Evolutionary conservation across 2,113 vertebrate species (phyloP).

Genomic region (Carassius gibelio): DNA sequence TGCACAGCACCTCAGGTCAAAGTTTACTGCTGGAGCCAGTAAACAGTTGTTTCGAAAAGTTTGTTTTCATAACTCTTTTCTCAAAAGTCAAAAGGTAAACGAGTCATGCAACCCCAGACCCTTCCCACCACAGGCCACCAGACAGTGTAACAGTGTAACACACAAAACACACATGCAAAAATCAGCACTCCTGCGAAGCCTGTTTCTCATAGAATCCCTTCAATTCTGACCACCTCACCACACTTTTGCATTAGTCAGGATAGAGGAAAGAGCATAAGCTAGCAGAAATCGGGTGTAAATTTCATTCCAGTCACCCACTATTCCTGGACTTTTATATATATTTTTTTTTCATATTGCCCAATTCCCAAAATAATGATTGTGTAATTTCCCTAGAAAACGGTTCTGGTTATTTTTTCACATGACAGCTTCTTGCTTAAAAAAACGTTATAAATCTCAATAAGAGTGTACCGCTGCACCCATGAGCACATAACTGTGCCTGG

Average conservation of each 20-base stretch:
- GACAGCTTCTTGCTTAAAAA: background rate
- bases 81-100: slow-evolving; percentile 66
- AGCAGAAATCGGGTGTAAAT: background rate
- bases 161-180: slow-evolving; percentile 16
- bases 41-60: slow-evolving; percentile 62
- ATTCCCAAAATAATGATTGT: background rate
- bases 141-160: slow-evolving; percentile 49
- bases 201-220: slow-evolving; percentile 29
- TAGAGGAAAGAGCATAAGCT: background rate
- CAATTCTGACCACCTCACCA: background rate
- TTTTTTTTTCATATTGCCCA: background rate
- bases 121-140: background rate
- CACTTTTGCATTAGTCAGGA: slow-evolving; percentile 2
- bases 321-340: background rate
- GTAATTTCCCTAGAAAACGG: background rate
- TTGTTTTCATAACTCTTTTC: slow-evolving; percentile 32
- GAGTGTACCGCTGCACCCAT: background rate
- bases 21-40: slow-evolving; percentile 62
- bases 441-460: background rate
- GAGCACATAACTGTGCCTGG: background rate
- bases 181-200: slow-evolving; percentile 21
- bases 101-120: slow-evolving; percentile 54
- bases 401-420: background rate
- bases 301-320: background rate
- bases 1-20: slow-evolving; percentile 65